Conservation (phyloP, 2,113 vertebrate species). For the Chroicocephalus ridibundus region DNA sequence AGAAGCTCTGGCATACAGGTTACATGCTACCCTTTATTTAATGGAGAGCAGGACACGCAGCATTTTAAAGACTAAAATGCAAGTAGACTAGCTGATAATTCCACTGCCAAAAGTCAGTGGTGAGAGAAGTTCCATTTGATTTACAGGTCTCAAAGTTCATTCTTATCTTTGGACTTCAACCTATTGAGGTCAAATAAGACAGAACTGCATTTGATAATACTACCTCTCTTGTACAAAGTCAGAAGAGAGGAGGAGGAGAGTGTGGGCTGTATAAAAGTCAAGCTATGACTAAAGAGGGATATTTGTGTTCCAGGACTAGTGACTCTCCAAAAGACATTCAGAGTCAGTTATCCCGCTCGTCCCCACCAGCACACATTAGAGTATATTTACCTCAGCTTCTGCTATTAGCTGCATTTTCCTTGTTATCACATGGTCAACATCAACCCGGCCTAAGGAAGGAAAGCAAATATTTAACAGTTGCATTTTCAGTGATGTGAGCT, state of each 20-base stretch:
- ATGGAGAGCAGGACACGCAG: not conserved
- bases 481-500: not conserved
- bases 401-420: conserved; percentile 77
- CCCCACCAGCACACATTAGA: not conserved
- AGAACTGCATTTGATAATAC: not conserved
- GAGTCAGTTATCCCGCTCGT: not conserved
- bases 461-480: conserved; percentile 1
- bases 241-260: not conserved
- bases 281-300: not conserved
- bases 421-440: conserved; percentile 69
- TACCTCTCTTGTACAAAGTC: not conserved
- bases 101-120: not conserved
- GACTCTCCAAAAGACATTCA: not conserved
- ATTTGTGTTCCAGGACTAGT: not conserved
- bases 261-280: not conserved
- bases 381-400: conserved; percentile 78
- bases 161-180: conserved; percentile 41
- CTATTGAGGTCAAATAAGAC: not conserved
- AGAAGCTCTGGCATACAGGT: not conserved
- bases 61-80: not conserved
- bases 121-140: not conserved
- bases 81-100: not conserved
- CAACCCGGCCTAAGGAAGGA: conserved; percentile 67
- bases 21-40: not conserved
- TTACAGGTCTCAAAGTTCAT: conserved; percentile 34